phyloP scores from a whole-genome alignment of 2,113 vertebrate genomes.

The Triplophysa tibetana region DNA sequence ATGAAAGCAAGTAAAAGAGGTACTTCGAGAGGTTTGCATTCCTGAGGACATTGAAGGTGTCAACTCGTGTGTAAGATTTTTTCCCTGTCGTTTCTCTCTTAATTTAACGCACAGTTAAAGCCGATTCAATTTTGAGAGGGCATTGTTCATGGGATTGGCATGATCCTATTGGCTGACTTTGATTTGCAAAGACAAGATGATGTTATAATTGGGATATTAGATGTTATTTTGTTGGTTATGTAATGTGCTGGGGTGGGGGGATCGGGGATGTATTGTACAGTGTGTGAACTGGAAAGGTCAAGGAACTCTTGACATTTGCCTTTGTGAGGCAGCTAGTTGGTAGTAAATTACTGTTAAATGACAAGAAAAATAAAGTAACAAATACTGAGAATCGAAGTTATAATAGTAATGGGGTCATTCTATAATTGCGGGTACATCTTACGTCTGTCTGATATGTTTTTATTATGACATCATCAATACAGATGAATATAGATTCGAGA shows the following conservation, averaged over 20 bases:
- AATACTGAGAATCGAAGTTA: not conserved
- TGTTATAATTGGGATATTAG: constrained; percentile 89
- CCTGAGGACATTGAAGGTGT: constrained; percentile 50
- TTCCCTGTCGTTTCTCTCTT: constrained; percentile 3
- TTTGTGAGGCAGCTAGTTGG: constrained; percentile 36
- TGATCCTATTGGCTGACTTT: constrained; percentile 89
- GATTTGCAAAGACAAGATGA: constrained; percentile 92
- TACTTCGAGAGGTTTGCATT: constrained; percentile 26
- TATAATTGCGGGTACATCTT: no score
- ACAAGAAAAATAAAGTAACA: not conserved
- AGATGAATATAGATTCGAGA: no score
- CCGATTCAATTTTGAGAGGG: constrained; percentile 62
- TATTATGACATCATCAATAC: no score
- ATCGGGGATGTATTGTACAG: not conserved
- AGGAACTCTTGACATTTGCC: constrained; percentile 15
- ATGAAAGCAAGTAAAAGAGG: constrained; percentile 49
- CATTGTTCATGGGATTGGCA: constrained; percentile 73
- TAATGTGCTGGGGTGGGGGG: constrained; percentile 62
- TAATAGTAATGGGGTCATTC: not conserved
- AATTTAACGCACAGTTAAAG: constrained; percentile 55
- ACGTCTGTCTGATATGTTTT: no score
- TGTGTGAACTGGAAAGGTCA: constrained; percentile 15
- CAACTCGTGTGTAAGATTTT: constrained; percentile 20
- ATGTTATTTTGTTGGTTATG: constrained; percentile 79
- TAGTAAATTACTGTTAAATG: constrained; percentile 3